Percentiles rank a stretch among this genome's conserved stretches.
Evolutionary conservation across 2,888 invertebrate species (phyloP).

Genomic region (Chloroclysta siterata): DNA sequence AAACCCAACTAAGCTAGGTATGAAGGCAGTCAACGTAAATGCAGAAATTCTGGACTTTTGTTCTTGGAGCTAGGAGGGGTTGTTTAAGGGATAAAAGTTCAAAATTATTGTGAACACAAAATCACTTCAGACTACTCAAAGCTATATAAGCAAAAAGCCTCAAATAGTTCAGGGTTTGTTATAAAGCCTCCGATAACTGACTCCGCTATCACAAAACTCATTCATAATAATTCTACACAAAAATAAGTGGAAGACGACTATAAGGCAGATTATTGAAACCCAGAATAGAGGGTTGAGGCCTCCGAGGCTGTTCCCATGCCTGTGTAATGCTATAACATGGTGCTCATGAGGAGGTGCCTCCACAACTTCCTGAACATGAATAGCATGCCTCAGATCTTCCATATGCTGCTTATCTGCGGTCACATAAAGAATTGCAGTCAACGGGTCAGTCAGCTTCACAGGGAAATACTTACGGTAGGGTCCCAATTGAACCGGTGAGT

Average conservation of each 20-base stretch:
- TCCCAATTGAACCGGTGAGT: slow-evolving; percentile 90
- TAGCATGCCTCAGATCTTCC: slow-evolving; percentile 94
- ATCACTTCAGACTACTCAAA: slow-evolving; percentile 40
- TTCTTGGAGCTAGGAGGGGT: neutral
- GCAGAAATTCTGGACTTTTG: neutral
- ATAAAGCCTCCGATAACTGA: slow-evolving; percentile 88
- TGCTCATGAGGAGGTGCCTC: slow-evolving; percentile 97
- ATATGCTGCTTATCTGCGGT: slow-evolving; percentile 95
- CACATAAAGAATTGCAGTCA: slow-evolving; percentile 95
- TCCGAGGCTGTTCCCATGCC: slow-evolving; percentile 95
- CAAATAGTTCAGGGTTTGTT: slow-evolving; percentile 86
- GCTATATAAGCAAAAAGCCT: slow-evolving; percentile 26
- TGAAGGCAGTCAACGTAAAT: neutral
- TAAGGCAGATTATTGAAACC: slow-evolving; percentile 94
- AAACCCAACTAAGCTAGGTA: neutral
- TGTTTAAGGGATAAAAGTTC: neutral
- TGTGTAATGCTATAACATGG: slow-evolving; percentile 95
- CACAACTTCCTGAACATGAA: slow-evolving; percentile 93
- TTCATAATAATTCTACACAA: slow-evolving; percentile 96
- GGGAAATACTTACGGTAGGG: slow-evolving; percentile 90
- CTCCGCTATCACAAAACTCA: slow-evolving; percentile 92
- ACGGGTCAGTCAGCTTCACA: slow-evolving; percentile 95
- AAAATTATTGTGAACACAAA: slow-evolving; percentile 7
- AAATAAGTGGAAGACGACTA: slow-evolving; percentile 96
- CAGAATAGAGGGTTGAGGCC: slow-evolving; percentile 96